Evolutionary conservation across 2,113 vertebrate species (phyloP).

Genomic region (Sinocyclocheilus maitianheensis): DNA sequence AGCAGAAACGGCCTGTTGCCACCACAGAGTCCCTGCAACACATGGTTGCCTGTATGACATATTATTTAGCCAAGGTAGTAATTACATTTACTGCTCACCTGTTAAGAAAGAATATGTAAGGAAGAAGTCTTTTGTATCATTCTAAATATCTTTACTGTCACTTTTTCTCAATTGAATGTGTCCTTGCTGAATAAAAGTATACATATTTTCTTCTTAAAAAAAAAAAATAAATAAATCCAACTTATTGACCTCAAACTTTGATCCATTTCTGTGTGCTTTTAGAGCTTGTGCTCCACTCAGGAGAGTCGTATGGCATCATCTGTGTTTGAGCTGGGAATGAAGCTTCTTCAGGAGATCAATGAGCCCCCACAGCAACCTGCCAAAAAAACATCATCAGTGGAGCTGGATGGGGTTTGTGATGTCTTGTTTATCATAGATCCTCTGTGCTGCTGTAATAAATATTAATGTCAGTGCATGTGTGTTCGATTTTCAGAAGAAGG

Average conservation of each 20-base stretch:
- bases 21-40: conserved; percentile 82
- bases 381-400: conserved; percentile 19
- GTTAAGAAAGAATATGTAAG: background rate
- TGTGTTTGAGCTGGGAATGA: conserved; percentile 83
- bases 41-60: conserved; percentile 88
- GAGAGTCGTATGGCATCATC: conserved; percentile 77
- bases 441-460: background rate
- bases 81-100: background rate
- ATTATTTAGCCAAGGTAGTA: conserved; percentile 88
- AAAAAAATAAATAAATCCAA: too few relatives aligned
- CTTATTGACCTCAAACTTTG: background rate
- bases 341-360: conserved; percentile 72
- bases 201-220: background rate
- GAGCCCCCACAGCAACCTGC: conserved; percentile 54
- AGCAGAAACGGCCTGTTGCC: conserved; percentile 71
- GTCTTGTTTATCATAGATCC: background rate
- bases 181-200: background rate
- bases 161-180: background rate
- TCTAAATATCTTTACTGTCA: too few relatives aligned
- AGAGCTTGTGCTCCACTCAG: conserved; percentile 81
- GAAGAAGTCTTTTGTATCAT: background rate
- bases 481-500: conserved; percentile 43
- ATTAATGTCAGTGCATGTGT: conserved; percentile 3
- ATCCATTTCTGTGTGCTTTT: conserved; percentile 29
- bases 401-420: conserved; percentile 47